Evolutionary conservation across 2,888 invertebrate species (phyloP), one percentile per base, ranked within the genome.

Genomic region (Microplitis manilae): DNA sequence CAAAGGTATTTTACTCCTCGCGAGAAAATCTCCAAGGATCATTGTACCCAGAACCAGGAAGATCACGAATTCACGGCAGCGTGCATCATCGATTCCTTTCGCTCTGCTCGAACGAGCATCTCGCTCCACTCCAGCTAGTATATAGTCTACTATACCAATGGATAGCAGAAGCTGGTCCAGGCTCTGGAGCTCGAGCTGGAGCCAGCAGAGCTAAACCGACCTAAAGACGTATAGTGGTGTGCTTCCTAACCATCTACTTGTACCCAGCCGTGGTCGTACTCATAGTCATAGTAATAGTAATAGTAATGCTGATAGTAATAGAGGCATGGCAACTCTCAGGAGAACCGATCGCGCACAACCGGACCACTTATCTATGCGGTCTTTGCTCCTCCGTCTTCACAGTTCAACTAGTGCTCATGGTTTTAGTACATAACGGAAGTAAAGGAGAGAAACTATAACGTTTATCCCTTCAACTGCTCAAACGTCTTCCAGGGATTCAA

Each of bases 1-100:
- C 50, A 13, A 50, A 62, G n/a, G 68, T 41, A 62, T 76, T 73
- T 73, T 39, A 50, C 38, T 70, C 61, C 68, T 71, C 69, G 64
- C 61, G 64, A 68, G 69, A 30, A 69, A 65, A 78, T 50, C 50
- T 50, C 50, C 13, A 38, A 61, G 39, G 75, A 69, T 69, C 15
- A 68, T 59, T 68, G 15, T 68, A 40, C 59, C 50, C 8, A 9
- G 59, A 75, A 62, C 64, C 75, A 69, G 77, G 68, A 76, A 78
- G 82, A 83, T 81, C 77, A 81, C 79, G 79, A 81, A 82, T 83
- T 83, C 81, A 83, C 82, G 81, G 78, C 78, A 77, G 82, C 82
- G 81, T 83, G 82, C 71, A 83, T 81, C 79, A 83, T 83, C 79
- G 82, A 83, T 83, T 83, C 72, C 73, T 77, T 75, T 79, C 73